Percentiles rank a stretch among this genome's conserved stretches.
Conservation (phyloP, 35 echinoderm and acorn worm species). For the Lytechinus variegatus region DNA sequence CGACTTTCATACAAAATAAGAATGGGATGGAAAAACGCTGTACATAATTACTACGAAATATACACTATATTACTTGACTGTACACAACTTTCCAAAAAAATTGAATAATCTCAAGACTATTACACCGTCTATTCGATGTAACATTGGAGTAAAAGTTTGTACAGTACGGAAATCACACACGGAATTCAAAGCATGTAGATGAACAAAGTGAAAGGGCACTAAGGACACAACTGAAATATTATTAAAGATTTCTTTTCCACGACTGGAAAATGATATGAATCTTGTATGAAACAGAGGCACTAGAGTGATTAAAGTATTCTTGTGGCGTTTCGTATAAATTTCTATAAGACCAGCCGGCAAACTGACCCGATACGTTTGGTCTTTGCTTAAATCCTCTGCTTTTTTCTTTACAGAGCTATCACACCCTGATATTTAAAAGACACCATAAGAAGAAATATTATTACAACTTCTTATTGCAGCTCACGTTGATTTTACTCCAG, state of each 20-base stretch:
- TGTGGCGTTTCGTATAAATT: not conserved
- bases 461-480: not conserved
- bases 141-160: not conserved
- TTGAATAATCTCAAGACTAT: not conserved
- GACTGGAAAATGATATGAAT: not conserved
- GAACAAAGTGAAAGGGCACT: not conserved
- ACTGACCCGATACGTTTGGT: too few relatives aligned
- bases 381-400: not conserved
- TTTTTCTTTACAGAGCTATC: not conserved
- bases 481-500: not conserved
- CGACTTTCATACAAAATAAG: not conserved
- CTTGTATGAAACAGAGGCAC: not conserved
- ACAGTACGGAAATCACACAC: not conserved
- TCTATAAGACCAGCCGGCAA: not conserved
- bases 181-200: not conserved
- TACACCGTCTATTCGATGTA: not conserved
- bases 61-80: not conserved
- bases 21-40: not conserved
- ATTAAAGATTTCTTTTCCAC: not conserved
- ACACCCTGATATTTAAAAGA: not conserved
- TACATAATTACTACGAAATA: not conserved
- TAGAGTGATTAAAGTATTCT: not conserved
- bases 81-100: not conserved
- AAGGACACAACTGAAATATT: not conserved
- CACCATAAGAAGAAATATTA: not conserved